Conservation (phyloP, 2,113 vertebrate species). For the Psittacara wagleri region DNA sequence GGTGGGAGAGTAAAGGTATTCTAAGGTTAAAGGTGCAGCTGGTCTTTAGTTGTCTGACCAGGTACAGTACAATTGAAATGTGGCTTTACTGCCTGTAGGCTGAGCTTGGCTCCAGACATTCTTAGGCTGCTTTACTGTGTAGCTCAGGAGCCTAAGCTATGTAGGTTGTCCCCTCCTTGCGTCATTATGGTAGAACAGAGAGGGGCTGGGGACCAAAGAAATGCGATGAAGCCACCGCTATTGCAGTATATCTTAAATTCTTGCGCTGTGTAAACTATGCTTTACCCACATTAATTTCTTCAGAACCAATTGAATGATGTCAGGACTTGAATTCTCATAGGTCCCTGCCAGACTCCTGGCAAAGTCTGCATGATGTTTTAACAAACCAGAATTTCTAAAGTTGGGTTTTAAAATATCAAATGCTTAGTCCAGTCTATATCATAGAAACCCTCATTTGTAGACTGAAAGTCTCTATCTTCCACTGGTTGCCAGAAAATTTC, state of each 20-base stretch:
- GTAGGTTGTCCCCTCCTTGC: background rate
- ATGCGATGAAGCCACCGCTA: background rate
- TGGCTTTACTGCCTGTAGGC: background rate
- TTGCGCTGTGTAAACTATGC: background rate
- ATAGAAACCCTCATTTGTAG: background rate
- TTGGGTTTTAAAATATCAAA: background rate
- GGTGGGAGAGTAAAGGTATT: background rate
- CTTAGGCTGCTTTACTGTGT: background rate
- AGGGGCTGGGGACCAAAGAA: background rate
- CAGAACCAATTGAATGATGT: background rate
- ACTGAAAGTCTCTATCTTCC: background rate
- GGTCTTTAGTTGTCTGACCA: background rate
- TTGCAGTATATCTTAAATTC: background rate
- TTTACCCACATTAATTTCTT: background rate
- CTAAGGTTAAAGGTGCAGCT: background rate
- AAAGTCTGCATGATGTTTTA: background rate
- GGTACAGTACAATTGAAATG: background rate
- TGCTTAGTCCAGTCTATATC: rapidly evolving
- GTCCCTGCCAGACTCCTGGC: background rate
- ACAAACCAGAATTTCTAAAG: background rate
- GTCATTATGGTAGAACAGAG: background rate
- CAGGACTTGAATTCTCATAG: background rate
- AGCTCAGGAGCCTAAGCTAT: background rate
- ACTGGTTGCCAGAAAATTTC: background rate
- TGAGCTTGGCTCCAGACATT: background rate